These are phyloP conservation scores for Zonitis immaculata DNA, from an alignment of 2,888 invertebrate species.

Conservation along the genomic window DNA sequence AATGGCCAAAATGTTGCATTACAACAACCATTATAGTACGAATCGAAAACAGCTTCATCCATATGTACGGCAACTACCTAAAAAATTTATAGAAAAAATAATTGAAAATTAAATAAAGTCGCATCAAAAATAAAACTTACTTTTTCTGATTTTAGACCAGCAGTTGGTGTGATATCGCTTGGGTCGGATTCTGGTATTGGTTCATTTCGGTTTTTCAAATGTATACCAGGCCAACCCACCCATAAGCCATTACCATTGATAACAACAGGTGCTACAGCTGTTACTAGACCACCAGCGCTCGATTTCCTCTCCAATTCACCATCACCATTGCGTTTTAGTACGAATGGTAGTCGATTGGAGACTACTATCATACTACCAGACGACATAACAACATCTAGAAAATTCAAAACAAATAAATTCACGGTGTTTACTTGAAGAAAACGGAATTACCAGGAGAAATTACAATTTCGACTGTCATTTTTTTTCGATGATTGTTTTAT, in stretches of 20 bases:
- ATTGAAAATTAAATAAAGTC: too few relatives aligned
- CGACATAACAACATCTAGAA: slow-evolving; percentile 47
- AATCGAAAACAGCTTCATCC: slow-evolving; percentile 71
- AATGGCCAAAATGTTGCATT: slow-evolving; percentile 91
- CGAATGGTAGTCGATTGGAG: slow-evolving; percentile 85
- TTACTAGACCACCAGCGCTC: slow-evolving; percentile 86
- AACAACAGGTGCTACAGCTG: slow-evolving; percentile 86
- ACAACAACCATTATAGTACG: slow-evolving; percentile 89
- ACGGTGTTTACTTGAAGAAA: too few relatives aligned
- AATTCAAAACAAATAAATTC: too few relatives aligned
- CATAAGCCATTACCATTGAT: slow-evolving; percentile 79
- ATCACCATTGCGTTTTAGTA: slow-evolving; percentile 68
- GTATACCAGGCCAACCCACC: slow-evolving; percentile 90
- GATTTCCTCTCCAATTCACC: slow-evolving; percentile 76
- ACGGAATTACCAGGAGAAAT: background rate
- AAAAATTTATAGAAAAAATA: too few relatives aligned
- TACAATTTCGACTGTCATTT: background rate
- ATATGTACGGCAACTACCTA: slow-evolving; percentile 79
- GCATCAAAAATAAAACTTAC: too few relatives aligned
- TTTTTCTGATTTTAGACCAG: slow-evolving; percentile 77
- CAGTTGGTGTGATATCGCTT: slow-evolving; percentile 79
- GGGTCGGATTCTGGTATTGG: slow-evolving; percentile 84
- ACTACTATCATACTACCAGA: slow-evolving; percentile 81
- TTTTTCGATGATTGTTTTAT: background rate
- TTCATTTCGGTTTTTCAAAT: slow-evolving; percentile 70